phyloP scores from a whole-genome alignment of 2,113 vertebrate genomes.

The Thamnophis sirtalis region DNA sequence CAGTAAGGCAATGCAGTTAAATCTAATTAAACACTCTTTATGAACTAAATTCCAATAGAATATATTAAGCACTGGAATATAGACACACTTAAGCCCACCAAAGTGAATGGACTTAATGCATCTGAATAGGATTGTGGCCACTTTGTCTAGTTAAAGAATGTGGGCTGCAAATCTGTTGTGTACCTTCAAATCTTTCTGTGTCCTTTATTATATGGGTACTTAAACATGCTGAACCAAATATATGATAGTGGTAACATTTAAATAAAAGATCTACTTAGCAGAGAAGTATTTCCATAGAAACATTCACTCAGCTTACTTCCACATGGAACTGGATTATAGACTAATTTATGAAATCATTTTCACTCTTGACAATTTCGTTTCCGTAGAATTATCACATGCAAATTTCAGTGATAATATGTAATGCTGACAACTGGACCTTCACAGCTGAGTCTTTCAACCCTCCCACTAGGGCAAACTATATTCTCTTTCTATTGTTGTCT shows the following conservation, averaged over 20 bases:
- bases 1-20: constrained; percentile 35
- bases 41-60: constrained; percentile 32
- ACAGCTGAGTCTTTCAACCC: not conserved
- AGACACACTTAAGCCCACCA: not conserved
- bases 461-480: not conserved
- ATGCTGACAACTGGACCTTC: not conserved
- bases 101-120: not conserved
- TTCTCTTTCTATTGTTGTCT: not conserved
- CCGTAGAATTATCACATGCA: not conserved
- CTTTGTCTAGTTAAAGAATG: not conserved
- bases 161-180: not conserved
- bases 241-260: constrained; percentile 14
- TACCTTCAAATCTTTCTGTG: not conserved
- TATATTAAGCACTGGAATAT: not conserved
- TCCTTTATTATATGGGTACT: not conserved
- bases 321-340: not conserved
- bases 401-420: not conserved
- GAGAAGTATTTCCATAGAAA: not conserved
- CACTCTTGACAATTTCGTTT: not conserved
- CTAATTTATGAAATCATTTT: not conserved
- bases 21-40: constrained; percentile 27
- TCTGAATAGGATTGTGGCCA: not conserved
- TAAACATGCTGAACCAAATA: not conserved
- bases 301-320: not conserved
- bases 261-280: constrained; percentile 11